Base-by-base conservation (phyloP, 2,113 vertebrate species). In the Chamaea fasciata region DNA sequence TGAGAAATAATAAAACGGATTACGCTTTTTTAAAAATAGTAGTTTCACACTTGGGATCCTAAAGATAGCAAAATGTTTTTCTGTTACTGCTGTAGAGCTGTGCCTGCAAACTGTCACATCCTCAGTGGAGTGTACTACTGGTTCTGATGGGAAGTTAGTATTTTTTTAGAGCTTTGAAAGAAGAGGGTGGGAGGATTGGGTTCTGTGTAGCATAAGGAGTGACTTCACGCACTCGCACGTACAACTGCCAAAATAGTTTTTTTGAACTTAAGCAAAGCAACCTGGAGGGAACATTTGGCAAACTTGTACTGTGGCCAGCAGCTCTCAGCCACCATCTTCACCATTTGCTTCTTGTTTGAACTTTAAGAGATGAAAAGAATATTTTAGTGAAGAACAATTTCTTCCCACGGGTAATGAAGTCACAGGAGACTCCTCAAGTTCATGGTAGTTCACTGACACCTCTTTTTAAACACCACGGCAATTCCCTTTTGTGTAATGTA, bases 21-120 rank as follows among this genome's bases (percentile, higher is more conserved):
- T 78, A 41, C 7, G 37, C 35, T 67, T 77, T 28, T 46, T 85
- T 3, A 49, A 87, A 93, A 85, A 91, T 74, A 73, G 60, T 77
- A 41, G 21, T 68, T 91, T 90, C 70, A n/a, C 55, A n/a, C 63
- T 83, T 87, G 24, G 9, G 64, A 65, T 69, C 42, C 65, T 94
- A 78, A 93, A 95, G 79, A 92, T 82, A 95, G 77, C 73, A 81
- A 67, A 83, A 79, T 63, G 47, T 59, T 90, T 80, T 89, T 80
- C 41, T 95, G 73, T 59, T 89, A 56, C 42, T 78, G n/a, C 52
- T 84, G 41, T 19, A 65, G 70, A 69, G 47, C 71, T 56, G 5
- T 74, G 80, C 73, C 87, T 93, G 46, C 62, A 71, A 91, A 63
- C 62, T 94, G 94, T 85, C 56, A 60, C 26, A 69, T 65, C n/a